phyloP scores from a whole-genome alignment of 2,113 vertebrate genomes.

The Orientallactaga bullata region DNA sequence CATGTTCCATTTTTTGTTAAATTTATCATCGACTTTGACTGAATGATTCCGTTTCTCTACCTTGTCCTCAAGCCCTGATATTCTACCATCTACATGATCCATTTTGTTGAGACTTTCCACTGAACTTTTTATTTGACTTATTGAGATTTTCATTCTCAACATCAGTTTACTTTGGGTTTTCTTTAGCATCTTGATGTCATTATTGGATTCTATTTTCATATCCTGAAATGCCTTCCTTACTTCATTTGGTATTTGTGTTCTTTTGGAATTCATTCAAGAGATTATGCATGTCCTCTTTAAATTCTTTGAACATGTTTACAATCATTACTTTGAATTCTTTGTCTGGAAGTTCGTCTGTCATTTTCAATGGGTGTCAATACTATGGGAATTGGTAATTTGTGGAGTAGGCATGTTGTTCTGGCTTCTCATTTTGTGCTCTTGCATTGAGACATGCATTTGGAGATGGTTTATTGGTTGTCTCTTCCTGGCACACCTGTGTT shows the following conservation, averaged over 20 bases:
- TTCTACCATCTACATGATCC: neutral
- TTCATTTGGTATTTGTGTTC: neutral
- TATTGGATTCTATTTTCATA: neutral
- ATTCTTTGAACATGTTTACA: neutral
- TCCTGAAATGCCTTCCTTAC: neutral
- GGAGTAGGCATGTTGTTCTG: neutral
- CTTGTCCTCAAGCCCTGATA: neutral
- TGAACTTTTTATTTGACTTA: neutral
- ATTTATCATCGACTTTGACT: neutral
- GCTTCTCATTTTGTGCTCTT: neutral
- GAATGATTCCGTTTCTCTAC: neutral
- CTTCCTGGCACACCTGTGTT: too few species aligned
- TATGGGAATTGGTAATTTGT: neutral
- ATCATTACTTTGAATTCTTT: neutral
- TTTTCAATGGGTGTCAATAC: neutral
- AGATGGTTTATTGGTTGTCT: neutral
- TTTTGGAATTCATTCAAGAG: neutral
- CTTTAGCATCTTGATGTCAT: neutral
- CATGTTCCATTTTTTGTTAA: too few species aligned
- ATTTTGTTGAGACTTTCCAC: neutral
- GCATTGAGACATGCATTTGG: neutral
- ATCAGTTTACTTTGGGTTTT: neutral
- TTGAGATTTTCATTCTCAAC: neutral
- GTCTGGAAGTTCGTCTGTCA: neutral
- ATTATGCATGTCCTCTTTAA: neutral